A percentile compares a stretch with the other conserved stretches of the same genome.
These are phyloP conservation scores for Morpho achilles DNA, from an alignment of 2,888 invertebrate species.

Conservation along the genomic window DNA sequence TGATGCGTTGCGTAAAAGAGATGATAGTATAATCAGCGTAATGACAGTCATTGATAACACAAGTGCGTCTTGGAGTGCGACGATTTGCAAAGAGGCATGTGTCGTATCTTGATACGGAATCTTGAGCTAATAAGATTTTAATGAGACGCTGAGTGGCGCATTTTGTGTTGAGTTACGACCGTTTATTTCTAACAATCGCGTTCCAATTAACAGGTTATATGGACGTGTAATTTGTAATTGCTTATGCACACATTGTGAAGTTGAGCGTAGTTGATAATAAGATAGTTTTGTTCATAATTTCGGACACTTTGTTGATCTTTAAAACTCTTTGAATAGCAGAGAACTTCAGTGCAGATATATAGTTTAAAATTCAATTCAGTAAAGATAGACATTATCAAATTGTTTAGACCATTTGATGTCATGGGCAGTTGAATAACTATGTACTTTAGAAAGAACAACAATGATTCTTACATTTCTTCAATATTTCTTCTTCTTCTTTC, in stretches of 20 bases:
- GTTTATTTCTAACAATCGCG: constrained; percentile 3
- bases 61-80: constrained; percentile 31
- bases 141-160: constrained; percentile 47
- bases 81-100: constrained; percentile 43
- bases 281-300: neutral
- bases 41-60: constrained; percentile 74
- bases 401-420: too few relatives aligned
- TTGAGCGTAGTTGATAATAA: neutral
- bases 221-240: neutral
- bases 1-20: constrained; percentile 68
- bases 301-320: too few relatives aligned
- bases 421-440: too few relatives aligned
- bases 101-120: constrained; percentile 48
- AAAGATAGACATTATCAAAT: too few relatives aligned
- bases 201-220: constrained; percentile 12
- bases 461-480: too few relatives aligned
- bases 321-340: too few relatives aligned
- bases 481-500: too few relatives aligned
- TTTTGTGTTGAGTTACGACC: constrained; percentile 18
- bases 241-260: neutral
- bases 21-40: constrained; percentile 67
- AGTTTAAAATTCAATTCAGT: too few relatives aligned
- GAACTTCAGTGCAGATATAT: too few relatives aligned
- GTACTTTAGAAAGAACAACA: too few relatives aligned
- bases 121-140: constrained; percentile 66